Evolutionary conservation across 2,888 invertebrate genomes (phyloP).

Genomic region (Rhingia rostrata): DNA sequence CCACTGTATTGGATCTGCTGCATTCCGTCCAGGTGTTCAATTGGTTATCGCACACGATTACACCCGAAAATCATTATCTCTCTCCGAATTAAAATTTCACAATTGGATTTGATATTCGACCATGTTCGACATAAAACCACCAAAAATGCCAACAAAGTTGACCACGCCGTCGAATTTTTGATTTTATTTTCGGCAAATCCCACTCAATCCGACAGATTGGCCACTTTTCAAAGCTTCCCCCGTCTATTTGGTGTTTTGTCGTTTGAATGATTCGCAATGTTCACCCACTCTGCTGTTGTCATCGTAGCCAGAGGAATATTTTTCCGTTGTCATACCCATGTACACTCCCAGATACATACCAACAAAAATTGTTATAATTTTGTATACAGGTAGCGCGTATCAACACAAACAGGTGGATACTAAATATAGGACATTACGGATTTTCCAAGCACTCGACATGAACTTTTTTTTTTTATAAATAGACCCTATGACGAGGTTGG

Average conservation of each 20-base stretch:
- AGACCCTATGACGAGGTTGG: conserved; percentile 48
- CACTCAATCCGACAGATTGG: conserved; percentile 38
- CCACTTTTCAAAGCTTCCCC: background rate
- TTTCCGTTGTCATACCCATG: no score
- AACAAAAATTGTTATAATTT: background rate
- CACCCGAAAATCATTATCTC: background rate
- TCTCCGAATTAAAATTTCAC: background rate
- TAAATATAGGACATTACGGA: conserved; percentile 50
- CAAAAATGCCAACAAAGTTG: conserved; percentile 37
- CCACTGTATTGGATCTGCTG: conserved; percentile 27
- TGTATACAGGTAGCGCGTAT: conserved; percentile 19
- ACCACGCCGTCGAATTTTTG: conserved; percentile 5
- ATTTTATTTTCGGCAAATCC: conserved; percentile 46
- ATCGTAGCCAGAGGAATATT: no score
- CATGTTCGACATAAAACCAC: conserved; percentile 6
- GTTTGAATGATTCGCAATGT: conserved; percentile 29
- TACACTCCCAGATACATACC: background rate
- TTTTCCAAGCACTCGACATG: conserved; percentile 45
- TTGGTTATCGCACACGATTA: conserved; percentile 10
- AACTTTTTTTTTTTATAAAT: conserved; percentile 14
- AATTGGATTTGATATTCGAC: background rate
- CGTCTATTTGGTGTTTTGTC: background rate
- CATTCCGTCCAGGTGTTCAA: conserved; percentile 23
- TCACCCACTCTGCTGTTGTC: background rate
- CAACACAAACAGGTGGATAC: conserved; percentile 67